Conservation (phyloP, 1,140 invertebrate genomes). For the Druon quercuslanigerum region DNA sequence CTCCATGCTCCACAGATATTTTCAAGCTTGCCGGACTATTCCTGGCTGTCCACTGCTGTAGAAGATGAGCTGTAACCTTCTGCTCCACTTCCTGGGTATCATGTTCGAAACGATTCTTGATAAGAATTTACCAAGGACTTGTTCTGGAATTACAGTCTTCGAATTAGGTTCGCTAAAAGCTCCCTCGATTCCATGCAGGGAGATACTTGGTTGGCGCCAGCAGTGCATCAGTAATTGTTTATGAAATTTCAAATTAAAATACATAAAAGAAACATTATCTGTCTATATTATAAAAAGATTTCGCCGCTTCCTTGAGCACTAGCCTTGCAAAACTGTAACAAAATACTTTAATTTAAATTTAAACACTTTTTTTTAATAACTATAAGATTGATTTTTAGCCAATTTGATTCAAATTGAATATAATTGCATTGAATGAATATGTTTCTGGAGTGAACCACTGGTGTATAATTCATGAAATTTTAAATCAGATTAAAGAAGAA, state of each 20-base stretch:
- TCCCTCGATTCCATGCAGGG: constrained; percentile 94
- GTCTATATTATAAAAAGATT: too few relatives aligned
- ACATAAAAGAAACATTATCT: too few relatives aligned
- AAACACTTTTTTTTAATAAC: too few relatives aligned
- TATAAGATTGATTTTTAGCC: too few relatives aligned
- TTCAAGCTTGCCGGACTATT: constrained; percentile 91
- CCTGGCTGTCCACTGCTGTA: constrained; percentile 81
- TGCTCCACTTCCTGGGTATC: constrained; percentile 85
- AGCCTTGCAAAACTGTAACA: too few relatives aligned
- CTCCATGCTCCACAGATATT: constrained; percentile 86
- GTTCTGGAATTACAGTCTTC: constrained; percentile 97
- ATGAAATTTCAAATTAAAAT: constrained; percentile 14
- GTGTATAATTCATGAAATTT: too few relatives aligned
- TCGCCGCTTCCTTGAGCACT: too few relatives aligned
- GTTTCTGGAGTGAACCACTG: too few relatives aligned
- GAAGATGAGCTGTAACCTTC: constrained; percentile 85
- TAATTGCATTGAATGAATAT: too few relatives aligned
- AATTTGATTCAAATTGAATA: too few relatives aligned
- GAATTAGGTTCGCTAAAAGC: constrained; percentile 93
- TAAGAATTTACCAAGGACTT: constrained; percentile 97
- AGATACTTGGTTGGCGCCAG: constrained; percentile 93
- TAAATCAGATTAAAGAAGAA: too few relatives aligned
- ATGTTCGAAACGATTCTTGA: constrained; percentile 96
- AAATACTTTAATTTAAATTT: too few relatives aligned
- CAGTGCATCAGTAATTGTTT: constrained; percentile 86